Evolutionary conservation across 1,140 invertebrate species (phyloP), one percentile per base, ranked within the genome.

Genomic region (Psilanteris sp.): DNA sequence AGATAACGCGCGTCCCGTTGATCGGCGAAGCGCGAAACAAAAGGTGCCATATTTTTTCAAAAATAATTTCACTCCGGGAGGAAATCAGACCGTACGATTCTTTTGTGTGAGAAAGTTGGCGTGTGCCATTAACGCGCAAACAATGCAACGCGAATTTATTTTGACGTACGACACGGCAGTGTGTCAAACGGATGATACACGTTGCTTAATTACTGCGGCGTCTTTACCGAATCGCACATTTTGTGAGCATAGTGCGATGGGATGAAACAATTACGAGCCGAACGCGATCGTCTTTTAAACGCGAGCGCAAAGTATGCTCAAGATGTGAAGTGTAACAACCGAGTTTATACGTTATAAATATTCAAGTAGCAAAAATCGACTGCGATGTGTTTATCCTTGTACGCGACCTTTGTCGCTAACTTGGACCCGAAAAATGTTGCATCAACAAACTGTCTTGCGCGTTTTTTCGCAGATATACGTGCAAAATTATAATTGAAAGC

Each of bases 321-420:
- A 48, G 20, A n/a, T 31, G 7, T 11, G 26, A 52, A 41, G 16
- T 50, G 24, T 50, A 50, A 10, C 36, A 13, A n/a, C 34, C 50
- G 48, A 55, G 50, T 67, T 54, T 67, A 67, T 34, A 55, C 37
- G 31, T 59, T 61, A 71, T 71, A 54, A 71, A 71, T 71, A 71
- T 61, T 71, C 46, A 71, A 62, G 66, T 55, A 39, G 39, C 29
- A 55, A 71, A 59, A 62, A 71, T 62, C 48, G 67, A 71, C 46
- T 62, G 26, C 27, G 24, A 18, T 14, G 29, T 44, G 36, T 71
- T 71, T 62, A 71, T 70, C 54, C 52, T 68, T 57, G 52, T 20
- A 14, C 15, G 13, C 39, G 55, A 71, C 67, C 55, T 71, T 61
- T 71, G 55, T 41, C 64, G 39, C 43, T 68, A n/a, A 67, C 62